A percentile compares a stretch with the other conserved stretches of the same genome.
phyloP scores from a whole-genome alignment of 2,797 vertebrate species.

The Macroramphosus scolopax region DNA sequence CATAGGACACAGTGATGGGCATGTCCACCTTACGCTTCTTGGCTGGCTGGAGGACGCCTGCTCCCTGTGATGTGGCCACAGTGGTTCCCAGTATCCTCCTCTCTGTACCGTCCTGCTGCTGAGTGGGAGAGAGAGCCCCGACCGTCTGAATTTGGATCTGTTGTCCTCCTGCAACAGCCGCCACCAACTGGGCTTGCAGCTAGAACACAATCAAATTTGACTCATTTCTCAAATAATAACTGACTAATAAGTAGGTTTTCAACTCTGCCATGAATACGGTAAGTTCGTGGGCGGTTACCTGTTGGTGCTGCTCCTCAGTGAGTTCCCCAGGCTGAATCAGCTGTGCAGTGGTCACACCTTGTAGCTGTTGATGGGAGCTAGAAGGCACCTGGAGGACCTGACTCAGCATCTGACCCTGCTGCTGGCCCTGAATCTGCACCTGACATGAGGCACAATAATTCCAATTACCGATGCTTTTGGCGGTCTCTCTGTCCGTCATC shows the following conservation, averaged over 20 bases:
- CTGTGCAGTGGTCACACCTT: constrained; percentile 84
- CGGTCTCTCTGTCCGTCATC: no score
- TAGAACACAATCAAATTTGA: constrained; percentile 35
- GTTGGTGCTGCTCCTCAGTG: constrained; percentile 95
- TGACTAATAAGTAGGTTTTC: background rate
- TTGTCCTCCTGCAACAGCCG: constrained; percentile 87
- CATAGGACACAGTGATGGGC: constrained; percentile 96
- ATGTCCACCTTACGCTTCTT: constrained; percentile 98
- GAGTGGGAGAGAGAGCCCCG: constrained; percentile 88
- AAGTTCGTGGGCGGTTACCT: constrained; percentile 59
- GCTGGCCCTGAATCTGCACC: constrained; percentile 87
- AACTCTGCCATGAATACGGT: background rate
- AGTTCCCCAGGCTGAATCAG: constrained; percentile 93
- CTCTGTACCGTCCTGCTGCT: constrained; percentile 78
- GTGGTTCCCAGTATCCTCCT: constrained; percentile 83
- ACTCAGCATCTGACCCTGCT: constrained; percentile 85
- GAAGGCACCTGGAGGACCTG: constrained; percentile 90
- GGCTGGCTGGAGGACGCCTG: constrained; percentile 90
- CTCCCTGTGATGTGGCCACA: constrained; percentile 68
- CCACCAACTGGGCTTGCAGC: constrained; percentile 93
- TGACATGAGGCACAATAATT: no score
- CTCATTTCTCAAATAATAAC: background rate
- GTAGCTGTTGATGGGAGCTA: constrained; percentile 86
- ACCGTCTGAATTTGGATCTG: constrained; percentile 97
- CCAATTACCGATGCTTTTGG: no score